phyloP scores from a whole-genome alignment of 2,888 invertebrate genomes.

The Cryptocheilus praepositus region DNA sequence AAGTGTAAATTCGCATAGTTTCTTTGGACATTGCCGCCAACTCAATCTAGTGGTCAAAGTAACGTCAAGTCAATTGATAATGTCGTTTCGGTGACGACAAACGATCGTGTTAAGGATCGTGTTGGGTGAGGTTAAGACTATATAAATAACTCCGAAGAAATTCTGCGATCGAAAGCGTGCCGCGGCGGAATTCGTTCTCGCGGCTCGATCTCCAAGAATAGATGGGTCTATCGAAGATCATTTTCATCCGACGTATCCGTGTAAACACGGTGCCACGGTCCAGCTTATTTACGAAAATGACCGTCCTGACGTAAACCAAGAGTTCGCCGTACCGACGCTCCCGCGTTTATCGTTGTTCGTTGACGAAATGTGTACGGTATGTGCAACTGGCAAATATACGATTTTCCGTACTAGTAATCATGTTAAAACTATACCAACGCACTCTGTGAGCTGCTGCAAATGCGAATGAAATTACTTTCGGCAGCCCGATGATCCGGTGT shows the following conservation, averaged over 20 bases:
- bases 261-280: conserved; percentile 16
- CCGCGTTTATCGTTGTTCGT: conserved; percentile 1
- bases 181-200: conserved; percentile 13
- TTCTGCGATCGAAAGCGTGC: conserved; percentile 26
- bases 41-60: too few relatives aligned
- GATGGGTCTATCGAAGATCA: conserved; percentile 35
- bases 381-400: not conserved
- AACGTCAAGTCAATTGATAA: too few relatives aligned
- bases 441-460: too few relatives aligned
- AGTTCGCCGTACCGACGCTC: not conserved
- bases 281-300: conserved; percentile 42
- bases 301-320: conserved; percentile 21
- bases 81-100: too few relatives aligned
- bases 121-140: conserved; percentile 42
- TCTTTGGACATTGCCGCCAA: too few relatives aligned
- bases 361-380: not conserved
- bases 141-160: conserved; percentile 38
- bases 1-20: too few relatives aligned
- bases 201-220: conserved; percentile 33
- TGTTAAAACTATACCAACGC: too few relatives aligned
- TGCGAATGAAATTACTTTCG: not conserved
- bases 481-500: too few relatives aligned
- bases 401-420: too few relatives aligned
- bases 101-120: conserved; percentile 6
- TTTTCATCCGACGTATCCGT: conserved; percentile 32